phyloP scores from a whole-genome alignment of 2,888 invertebrate genomes.

The Trichopria drosophilae region DNA sequence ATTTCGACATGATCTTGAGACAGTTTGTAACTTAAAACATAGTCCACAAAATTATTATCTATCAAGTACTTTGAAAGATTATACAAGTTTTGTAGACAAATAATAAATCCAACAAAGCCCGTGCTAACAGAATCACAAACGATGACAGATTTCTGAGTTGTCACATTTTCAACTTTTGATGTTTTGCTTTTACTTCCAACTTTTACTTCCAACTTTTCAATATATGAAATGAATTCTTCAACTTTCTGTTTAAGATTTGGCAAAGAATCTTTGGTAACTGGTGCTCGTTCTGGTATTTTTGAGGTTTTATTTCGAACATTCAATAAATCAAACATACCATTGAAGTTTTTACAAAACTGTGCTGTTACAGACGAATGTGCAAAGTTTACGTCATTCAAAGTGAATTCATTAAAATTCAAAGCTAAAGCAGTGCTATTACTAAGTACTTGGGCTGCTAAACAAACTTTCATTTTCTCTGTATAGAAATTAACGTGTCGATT shows the following conservation, averaged over 20 bases:
- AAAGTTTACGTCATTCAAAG: slow-evolving; percentile 21
- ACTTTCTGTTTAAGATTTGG: slow-evolving; percentile 6
- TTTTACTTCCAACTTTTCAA: slow-evolving; percentile 17
- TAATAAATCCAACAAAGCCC: slow-evolving; percentile 20
- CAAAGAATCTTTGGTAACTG: slow-evolving; percentile 1
- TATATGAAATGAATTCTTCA: slow-evolving; percentile 5
- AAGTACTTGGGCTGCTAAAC: slow-evolving; percentile 36
- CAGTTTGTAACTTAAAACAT: slow-evolving; percentile 14
- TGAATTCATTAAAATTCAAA: slow-evolving; percentile 25
- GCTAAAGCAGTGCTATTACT: slow-evolving; percentile 37
- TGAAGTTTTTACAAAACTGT: slow-evolving; percentile 33
- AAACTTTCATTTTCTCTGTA: slow-evolving; percentile 40
- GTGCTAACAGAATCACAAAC: slow-evolving; percentile 4
- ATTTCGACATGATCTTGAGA: slow-evolving; percentile 23
- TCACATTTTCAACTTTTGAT: neutral
- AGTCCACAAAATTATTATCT: too few species aligned
- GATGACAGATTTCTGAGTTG: slow-evolving; percentile 6
- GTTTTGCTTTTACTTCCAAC: too few species aligned
- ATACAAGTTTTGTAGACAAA: slow-evolving; percentile 13
- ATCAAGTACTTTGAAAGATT: too few species aligned
- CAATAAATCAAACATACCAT: slow-evolving; percentile 39
- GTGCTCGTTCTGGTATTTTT: slow-evolving; percentile 9
- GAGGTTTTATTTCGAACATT: slow-evolving; percentile 34
- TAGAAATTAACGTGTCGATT: slow-evolving; percentile 32
- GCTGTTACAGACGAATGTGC: slow-evolving; percentile 23